phyloP scores from a whole-genome alignment of 2,113 vertebrate species.

The Felis catus region DNA sequence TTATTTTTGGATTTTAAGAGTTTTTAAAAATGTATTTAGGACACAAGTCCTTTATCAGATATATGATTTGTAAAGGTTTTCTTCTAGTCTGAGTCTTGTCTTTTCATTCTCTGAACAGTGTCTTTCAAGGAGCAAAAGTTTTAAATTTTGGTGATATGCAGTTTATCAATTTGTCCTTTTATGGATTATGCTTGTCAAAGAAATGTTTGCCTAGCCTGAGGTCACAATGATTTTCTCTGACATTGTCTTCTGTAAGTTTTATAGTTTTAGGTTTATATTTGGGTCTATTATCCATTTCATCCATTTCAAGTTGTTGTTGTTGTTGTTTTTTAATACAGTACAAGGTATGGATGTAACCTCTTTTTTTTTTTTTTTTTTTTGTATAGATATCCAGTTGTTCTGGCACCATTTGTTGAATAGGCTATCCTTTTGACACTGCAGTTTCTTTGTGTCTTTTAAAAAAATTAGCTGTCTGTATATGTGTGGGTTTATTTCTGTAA shows the following conservation, averaged over 20 bases:
- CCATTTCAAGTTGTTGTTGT: neutral
- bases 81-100: neutral
- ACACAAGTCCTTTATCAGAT: neutral
- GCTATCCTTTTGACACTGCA: neutral
- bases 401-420: neutral
- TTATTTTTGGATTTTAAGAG: neutral
- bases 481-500: neutral
- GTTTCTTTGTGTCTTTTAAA: neutral
- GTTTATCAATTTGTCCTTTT: neutral
- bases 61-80: neutral
- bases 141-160: neutral
- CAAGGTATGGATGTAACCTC: neutral
- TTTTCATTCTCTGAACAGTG: neutral
- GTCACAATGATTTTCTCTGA: neutral
- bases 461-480: neutral
- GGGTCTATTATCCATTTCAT: neutral
- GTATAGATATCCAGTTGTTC: neutral
- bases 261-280: neutral
- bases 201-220: neutral
- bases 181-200: neutral
- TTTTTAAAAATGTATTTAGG: neutral
- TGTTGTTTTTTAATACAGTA: neutral
- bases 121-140: neutral
- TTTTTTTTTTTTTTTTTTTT: neutral
- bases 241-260: neutral